phyloP scores from a whole-genome alignment of 2,888 invertebrate species.

The Azorinus chamasolen region DNA sequence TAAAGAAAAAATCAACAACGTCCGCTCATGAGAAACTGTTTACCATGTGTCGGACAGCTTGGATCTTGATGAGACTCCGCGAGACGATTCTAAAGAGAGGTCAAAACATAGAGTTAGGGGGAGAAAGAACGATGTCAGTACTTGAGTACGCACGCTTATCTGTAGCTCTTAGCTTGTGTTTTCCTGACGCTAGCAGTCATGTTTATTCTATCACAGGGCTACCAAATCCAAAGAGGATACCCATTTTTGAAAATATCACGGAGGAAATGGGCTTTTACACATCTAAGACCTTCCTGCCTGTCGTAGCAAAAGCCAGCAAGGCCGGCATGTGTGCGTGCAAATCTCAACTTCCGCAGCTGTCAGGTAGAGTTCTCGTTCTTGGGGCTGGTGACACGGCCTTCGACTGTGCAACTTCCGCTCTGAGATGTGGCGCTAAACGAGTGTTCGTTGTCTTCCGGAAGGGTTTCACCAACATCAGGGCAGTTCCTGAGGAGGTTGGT shows the following conservation, averaged over 20 bases:
- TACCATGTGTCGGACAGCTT: too few relatives aligned
- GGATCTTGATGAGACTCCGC: too few relatives aligned
- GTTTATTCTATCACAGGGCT: slow-evolving; percentile 91
- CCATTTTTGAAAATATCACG: slow-evolving; percentile 90
- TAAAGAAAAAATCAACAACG: too few relatives aligned
- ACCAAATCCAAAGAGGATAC: slow-evolving; percentile 94
- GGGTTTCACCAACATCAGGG: slow-evolving; percentile 97
- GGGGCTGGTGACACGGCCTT: slow-evolving; percentile 99
- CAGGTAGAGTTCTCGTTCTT: slow-evolving; percentile 93
- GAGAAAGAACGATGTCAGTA: too few relatives aligned
- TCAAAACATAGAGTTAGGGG: too few relatives aligned
- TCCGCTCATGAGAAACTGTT: too few relatives aligned
- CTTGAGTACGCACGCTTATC: too few relatives aligned
- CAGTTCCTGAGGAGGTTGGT: slow-evolving; percentile 98
- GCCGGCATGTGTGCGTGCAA: slow-evolving; percentile 95
- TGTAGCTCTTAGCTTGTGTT: too few relatives aligned
- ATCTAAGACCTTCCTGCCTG: slow-evolving; percentile 96
- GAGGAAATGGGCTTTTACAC: slow-evolving; percentile 96
- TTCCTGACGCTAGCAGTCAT: too few relatives aligned
- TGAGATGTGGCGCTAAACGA: slow-evolving; percentile 96
- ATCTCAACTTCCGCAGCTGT: slow-evolving; percentile 90
- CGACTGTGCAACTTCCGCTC: slow-evolving; percentile 99
- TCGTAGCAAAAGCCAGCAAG: slow-evolving; percentile 94
- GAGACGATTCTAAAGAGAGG: too few relatives aligned
- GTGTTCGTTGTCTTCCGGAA: slow-evolving; percentile 98